Conservation (phyloP, 2,888 invertebrate genomes). For the Amiota minor region DNA sequence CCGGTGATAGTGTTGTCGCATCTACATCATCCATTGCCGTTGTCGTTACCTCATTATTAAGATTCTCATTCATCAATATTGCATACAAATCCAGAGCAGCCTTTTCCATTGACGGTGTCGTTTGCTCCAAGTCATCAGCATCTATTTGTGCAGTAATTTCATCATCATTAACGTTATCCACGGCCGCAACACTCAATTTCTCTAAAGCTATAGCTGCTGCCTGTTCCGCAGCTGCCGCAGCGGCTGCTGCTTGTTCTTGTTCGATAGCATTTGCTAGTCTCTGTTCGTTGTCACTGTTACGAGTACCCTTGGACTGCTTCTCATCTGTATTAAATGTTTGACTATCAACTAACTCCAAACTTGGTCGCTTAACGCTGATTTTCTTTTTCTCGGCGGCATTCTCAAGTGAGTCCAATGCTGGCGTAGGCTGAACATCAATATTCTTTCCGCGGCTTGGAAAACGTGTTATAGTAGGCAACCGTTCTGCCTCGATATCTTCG, state of each 20-base stretch:
- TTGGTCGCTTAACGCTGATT: constrained; percentile 79
- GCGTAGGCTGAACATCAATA: constrained; percentile 74
- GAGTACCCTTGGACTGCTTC: constrained; percentile 70
- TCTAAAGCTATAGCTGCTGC: constrained; percentile 50
- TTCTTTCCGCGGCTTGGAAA: constrained; percentile 82
- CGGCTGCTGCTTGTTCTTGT: constrained; percentile 63
- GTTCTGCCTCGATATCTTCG: constrained; percentile 69
- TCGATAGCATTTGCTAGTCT: constrained; percentile 62
- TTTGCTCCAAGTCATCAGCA: constrained; percentile 60
- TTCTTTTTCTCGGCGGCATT: too few species aligned
- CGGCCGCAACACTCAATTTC: constrained; percentile 51
- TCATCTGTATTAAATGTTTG: constrained; percentile 84
- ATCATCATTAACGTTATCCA: constrained; percentile 44
- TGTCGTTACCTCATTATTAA: constrained; percentile 75
- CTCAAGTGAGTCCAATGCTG: constrained; percentile 78
- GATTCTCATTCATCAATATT: constrained; percentile 80
- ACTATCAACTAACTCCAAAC: constrained; percentile 86
- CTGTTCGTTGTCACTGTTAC: constrained; percentile 68
- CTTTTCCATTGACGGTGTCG: constrained; percentile 84
- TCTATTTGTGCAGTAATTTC: constrained; percentile 45
- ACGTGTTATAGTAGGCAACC: constrained; percentile 88
- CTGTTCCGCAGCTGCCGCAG: constrained; percentile 56
- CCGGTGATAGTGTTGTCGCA: constrained; percentile 66
- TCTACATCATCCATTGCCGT: constrained; percentile 59
- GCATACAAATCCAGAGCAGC: constrained; percentile 88